Evolutionary conservation across 2,797 vertebrate genomes (phyloP), one percentile per base, ranked within the genome.

Genomic region (Chaetodon trifasciatus): DNA sequence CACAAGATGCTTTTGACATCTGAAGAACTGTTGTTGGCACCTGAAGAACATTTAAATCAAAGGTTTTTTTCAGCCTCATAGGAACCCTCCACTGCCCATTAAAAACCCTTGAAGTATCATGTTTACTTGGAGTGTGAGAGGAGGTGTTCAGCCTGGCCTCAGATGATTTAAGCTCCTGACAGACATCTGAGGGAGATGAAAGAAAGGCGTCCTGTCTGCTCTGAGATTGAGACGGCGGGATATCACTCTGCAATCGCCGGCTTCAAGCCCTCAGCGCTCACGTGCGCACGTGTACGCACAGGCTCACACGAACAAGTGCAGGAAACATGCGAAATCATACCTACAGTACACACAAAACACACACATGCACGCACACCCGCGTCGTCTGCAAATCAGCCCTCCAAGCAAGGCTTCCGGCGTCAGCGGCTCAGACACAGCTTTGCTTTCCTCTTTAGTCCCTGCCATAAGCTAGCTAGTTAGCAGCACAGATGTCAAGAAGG

Each of bases 131-230:
- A 62, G 70, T 65, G 79, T 66, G 86, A 83, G 82, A 82, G 67
- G 77, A 76, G 80, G 82, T 76, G 70, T 72, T 58, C 70, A 73
- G 76, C 78, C 47, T 46, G 74, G 74, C 84, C 83, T 85, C 80
- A 70, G 85, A 87, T 85, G 91, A 86, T 91, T 81, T 81, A 85
- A 86, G 84, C 80, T 79, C 73, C 84, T 85, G 84, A 91, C 89
- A 92, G 81, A 90, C 89, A 90, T 90, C 88, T 87, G 84, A 90
- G 80, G 42, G 80, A 93, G 89, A 94, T 94, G 87, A 94, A 94
- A 94, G 89, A 50, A 69, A 47, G 63, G 44, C 28, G 65, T 79
- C 75, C 82, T 60, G 74, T 73, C 77, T 65, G 80, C 82, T 89
- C 69, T 35, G 79, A 82, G 87, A 83, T 83, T 76, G 78, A 72